Evolutionary conservation across 2,797 vertebrate species (phyloP).

Genomic region (Coluber constrictor): DNA sequence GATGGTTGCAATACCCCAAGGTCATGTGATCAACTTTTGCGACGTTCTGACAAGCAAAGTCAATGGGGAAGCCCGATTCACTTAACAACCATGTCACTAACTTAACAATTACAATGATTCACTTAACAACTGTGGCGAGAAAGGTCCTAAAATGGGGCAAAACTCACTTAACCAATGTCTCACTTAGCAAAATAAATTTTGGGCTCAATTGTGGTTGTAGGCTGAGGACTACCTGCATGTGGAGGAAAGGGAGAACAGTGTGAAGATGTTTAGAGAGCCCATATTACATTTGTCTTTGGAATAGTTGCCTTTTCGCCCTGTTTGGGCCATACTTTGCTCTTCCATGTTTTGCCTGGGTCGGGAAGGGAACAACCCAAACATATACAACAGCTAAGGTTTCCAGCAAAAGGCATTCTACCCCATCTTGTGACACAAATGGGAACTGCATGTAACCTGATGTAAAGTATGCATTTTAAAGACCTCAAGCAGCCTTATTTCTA

Average conservation of each 20-base stretch:
- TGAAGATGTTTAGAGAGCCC: background rate
- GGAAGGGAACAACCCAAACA: background rate
- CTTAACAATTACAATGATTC: background rate
- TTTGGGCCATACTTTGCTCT: background rate
- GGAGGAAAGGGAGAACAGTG: background rate
- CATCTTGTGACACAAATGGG: conserved; percentile 56
- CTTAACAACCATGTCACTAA: background rate
- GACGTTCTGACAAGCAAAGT: background rate
- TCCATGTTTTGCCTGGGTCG: background rate
- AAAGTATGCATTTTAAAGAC: background rate
- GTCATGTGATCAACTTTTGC: background rate
- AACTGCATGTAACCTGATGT: background rate
- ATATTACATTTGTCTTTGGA: background rate
- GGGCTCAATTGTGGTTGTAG: background rate
- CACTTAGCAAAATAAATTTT: background rate
- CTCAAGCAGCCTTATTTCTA: background rate
- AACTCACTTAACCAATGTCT: background rate
- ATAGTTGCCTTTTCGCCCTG: background rate
- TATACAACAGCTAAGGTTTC: background rate
- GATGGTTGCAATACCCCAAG: background rate
- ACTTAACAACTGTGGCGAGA: background rate
- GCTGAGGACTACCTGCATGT: background rate
- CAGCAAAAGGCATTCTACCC: conserved; percentile 49
- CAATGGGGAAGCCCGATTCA: background rate
- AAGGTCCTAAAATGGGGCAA: background rate